These are phyloP conservation scores for Cactoblastis cactorum DNA, from an alignment of 2,888 invertebrate species.

Conservation along the genomic window DNA sequence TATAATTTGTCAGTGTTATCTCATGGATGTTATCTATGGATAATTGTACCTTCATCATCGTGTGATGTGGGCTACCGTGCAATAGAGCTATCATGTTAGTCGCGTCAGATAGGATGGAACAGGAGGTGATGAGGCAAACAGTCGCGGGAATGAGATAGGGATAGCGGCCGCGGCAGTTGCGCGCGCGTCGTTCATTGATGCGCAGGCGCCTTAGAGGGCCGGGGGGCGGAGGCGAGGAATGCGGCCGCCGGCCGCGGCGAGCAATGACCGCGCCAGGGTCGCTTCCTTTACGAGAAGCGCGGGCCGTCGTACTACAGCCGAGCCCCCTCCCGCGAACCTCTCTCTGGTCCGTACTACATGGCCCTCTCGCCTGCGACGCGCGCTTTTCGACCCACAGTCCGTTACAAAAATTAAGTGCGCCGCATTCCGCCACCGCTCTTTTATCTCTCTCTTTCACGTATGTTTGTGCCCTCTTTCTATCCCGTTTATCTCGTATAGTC, in stretches of 20 bases:
- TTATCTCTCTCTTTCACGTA: slow-evolving; percentile 54
- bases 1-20: slow-evolving; percentile 21
- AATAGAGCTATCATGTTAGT: slow-evolving; percentile 22
- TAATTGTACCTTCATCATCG: slow-evolving; percentile 17
- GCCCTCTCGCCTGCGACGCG: slow-evolving; percentile 60
- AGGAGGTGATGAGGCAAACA: slow-evolving; percentile 32
- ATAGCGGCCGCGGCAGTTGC: slow-evolving; percentile 54
- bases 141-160: slow-evolving; percentile 52
- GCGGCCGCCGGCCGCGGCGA: slow-evolving; percentile 77
- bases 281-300: slow-evolving; percentile 78
- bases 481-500: slow-evolving; percentile 17
- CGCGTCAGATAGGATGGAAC: slow-evolving; percentile 27
- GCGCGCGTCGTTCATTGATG: slow-evolving; percentile 76
- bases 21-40: too few relatives aligned
- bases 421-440: slow-evolving; percentile 66
- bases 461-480: slow-evolving; percentile 15
- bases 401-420: slow-evolving; percentile 78
- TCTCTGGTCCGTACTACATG: slow-evolving; percentile 67
- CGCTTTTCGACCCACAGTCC: slow-evolving; percentile 74
- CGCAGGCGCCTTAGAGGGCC: slow-evolving; percentile 60
- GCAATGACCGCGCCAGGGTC: slow-evolving; percentile 79
- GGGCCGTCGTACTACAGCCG: slow-evolving; percentile 74
- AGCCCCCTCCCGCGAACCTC: slow-evolving; percentile 43
- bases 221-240: slow-evolving; percentile 64
- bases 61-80: slow-evolving; percentile 16